Conservation (phyloP, 2,113 vertebrate genomes). For the Marcusenius ussheri region DNA sequence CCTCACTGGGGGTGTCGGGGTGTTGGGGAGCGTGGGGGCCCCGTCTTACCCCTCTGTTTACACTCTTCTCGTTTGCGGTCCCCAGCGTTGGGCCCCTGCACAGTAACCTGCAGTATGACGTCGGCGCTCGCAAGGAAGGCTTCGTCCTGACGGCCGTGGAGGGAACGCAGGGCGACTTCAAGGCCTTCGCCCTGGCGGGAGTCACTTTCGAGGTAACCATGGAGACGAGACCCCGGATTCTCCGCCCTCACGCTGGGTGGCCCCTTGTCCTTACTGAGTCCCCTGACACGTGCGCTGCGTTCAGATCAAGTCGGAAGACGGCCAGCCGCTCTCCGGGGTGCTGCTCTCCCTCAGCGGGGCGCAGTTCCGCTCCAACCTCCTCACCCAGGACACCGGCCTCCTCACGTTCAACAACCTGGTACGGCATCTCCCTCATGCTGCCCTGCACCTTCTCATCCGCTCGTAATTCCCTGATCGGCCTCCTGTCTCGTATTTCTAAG, state of each 20-base stretch:
- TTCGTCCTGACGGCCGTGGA: constrained; percentile 85
- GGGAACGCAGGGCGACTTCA: constrained; percentile 81
- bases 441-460: background rate
- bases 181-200: constrained; percentile 91
- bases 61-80: background rate
- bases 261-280: background rate
- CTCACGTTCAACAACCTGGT: constrained; percentile 94
- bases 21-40: background rate
- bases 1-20: background rate
- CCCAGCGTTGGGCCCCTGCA: constrained; percentile 88
- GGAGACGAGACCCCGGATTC: background rate
- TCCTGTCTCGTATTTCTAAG: background rate
- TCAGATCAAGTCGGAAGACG: constrained; percentile 86
- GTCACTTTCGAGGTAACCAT: constrained; percentile 85
- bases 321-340: constrained; percentile 81
- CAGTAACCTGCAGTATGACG: constrained; percentile 81
- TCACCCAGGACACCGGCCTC: constrained; percentile 88
- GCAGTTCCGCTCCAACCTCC: constrained; percentile 87
- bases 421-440: constrained; percentile 7
- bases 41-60: background rate
- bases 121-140: constrained; percentile 86
- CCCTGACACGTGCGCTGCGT: background rate
- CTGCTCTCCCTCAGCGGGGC: constrained; percentile 93
- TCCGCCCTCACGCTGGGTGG: background rate
- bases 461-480: background rate